Evolutionary conservation across 1,140 invertebrate genomes (phyloP).

Genomic region (Battus philenor): DNA sequence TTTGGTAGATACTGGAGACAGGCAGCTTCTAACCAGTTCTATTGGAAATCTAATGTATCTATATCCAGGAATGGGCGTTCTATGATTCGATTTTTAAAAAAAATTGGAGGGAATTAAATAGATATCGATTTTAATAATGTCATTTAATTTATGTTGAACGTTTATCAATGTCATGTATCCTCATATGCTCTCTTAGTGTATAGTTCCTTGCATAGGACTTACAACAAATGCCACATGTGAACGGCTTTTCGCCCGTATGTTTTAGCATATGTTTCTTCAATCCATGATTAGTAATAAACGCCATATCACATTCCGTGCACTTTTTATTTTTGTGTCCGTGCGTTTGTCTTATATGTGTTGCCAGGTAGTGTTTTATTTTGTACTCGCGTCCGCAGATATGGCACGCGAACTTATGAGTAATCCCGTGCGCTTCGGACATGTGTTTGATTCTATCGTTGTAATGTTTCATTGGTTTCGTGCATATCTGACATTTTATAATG

Average conservation of each 20-base stretch:
- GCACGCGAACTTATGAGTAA: constrained; percentile 59
- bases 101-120: too few species aligned
- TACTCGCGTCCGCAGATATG: constrained; percentile 47
- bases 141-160: not conserved
- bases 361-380: constrained; percentile 61
- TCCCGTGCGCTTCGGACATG: constrained; percentile 57
- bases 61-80: too few species aligned
- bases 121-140: too few species aligned
- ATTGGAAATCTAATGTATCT: too few species aligned
- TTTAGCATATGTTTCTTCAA: constrained; percentile 62
- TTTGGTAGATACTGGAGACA: too few species aligned
- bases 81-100: too few species aligned
- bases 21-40: too few species aligned
- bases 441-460: constrained; percentile 63
- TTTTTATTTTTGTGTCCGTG: constrained; percentile 62
- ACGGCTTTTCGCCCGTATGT: constrained; percentile 48
- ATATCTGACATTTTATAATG: constrained; percentile 57
- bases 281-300: constrained; percentile 57
- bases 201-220: constrained; percentile 53
- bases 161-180: constrained; percentile 28
- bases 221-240: constrained; percentile 37
- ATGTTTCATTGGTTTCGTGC: constrained; percentile 61
- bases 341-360: constrained; percentile 59
- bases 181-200: constrained; percentile 53
- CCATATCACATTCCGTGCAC: constrained; percentile 54